A percentile compares a stretch with the other conserved stretches of the same genome.
Evolutionary conservation across 2,113 vertebrate species (phyloP).

Genomic region (Vicugna pacos): DNA sequence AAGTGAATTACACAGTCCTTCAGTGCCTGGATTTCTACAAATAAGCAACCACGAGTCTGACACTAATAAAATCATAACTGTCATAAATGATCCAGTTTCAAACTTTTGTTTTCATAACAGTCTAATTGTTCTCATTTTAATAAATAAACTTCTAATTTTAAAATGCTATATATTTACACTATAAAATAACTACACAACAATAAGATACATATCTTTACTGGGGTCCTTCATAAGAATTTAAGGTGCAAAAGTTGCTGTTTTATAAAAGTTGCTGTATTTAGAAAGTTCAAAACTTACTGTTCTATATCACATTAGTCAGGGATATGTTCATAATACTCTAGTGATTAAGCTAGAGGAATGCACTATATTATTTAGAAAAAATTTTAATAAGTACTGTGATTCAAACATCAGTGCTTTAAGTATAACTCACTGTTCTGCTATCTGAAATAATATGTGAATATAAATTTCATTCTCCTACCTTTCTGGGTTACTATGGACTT

Average conservation of each 20-base stretch:
- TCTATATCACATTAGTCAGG: conserved; percentile 62
- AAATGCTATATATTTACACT: neutral
- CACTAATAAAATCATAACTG: conserved; percentile 5
- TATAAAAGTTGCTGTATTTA: conserved; percentile 17
- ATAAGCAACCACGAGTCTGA: neutral
- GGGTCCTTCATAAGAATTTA: conserved; percentile 21
- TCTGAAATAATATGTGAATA: conserved; percentile 13
- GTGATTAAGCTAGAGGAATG: neutral
- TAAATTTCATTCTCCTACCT: conserved; percentile 34
- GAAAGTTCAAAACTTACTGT: conserved; percentile 64
- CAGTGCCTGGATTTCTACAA: neutral
- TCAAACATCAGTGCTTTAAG: conserved; percentile 9
- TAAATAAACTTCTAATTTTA: conserved; percentile 21
- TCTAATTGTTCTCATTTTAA: conserved; percentile 43
- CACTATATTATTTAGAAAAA: neutral
- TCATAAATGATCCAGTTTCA: conserved; percentile 21
- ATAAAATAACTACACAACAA: conserved; percentile 45
- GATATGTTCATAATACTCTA: conserved; percentile 58
- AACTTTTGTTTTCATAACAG: conserved; percentile 38
- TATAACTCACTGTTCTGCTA: neutral
- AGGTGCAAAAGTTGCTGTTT: conserved; percentile 8
- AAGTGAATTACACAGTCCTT: conserved; percentile 11
- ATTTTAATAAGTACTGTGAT: neutral
- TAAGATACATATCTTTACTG: conserved; percentile 1
- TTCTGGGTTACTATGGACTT: conserved; percentile 38